Percentiles rank a stretch among this genome's conserved stretches.
Conservation (phyloP, 2,888 invertebrate species). For the Drosophila testacea region DNA sequence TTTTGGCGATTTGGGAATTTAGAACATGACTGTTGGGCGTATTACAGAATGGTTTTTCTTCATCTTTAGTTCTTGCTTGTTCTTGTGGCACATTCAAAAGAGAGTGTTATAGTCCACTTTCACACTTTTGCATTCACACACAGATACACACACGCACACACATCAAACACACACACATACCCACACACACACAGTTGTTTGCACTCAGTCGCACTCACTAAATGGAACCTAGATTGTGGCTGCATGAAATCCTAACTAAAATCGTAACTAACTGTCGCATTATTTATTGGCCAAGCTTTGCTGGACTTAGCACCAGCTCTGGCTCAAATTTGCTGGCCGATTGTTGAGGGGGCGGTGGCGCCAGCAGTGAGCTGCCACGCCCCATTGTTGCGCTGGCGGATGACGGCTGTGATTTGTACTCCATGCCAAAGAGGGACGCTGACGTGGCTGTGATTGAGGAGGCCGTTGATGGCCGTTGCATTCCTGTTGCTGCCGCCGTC, state of each 20-base stretch:
- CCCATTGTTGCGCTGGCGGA: slow-evolving; percentile 58
- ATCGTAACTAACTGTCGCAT: slow-evolving; percentile 57
- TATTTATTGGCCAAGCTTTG: slow-evolving; percentile 84
- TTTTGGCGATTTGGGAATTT: slow-evolving; percentile 17
- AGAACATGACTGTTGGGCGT: slow-evolving; percentile 49
- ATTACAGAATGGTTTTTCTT: slow-evolving; percentile 20
- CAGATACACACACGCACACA: slow-evolving; percentile 12
- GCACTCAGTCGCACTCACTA: slow-evolving; percentile 12
- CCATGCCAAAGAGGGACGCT: slow-evolving; percentile 49
- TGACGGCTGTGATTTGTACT: slow-evolving; percentile 68
- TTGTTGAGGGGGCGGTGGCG: slow-evolving; percentile 30
- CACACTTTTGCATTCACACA: slow-evolving; percentile 22
- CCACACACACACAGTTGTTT: slow-evolving; percentile 12
- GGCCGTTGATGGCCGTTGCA: slow-evolving; percentile 48
- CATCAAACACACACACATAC: slow-evolving; percentile 12
- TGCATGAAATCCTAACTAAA: slow-evolving; percentile 70
- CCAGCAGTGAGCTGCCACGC: slow-evolving; percentile 61
- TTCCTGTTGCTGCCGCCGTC: slow-evolving; percentile 37
- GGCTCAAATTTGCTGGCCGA: slow-evolving; percentile 81
- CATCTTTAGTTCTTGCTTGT: slow-evolving; percentile 41
- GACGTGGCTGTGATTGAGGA: slow-evolving; percentile 46
- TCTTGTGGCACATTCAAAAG: slow-evolving; percentile 74
- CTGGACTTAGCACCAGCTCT: slow-evolving; percentile 85
- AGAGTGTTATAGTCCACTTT: slow-evolving; percentile 39
- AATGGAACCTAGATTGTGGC: slow-evolving; percentile 54